Evolutionary conservation across 1,140 invertebrate species (phyloP).

Genomic region (Heliconius hewitsoni): DNA sequence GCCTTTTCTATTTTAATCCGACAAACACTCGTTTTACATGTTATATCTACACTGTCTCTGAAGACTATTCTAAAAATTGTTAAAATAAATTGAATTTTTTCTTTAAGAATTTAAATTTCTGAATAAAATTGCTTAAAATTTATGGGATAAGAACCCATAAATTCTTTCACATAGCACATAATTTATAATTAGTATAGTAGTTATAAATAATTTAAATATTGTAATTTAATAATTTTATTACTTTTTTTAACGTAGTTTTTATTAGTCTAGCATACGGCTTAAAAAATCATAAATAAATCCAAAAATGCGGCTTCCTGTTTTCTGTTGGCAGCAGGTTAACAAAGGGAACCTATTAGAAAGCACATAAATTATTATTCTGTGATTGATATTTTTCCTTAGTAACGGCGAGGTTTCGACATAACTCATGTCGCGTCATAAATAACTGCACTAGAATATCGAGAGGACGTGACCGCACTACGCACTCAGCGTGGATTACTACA

Average conservation of each 20-base stretch:
- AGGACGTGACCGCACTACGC: slow-evolving; percentile 37
- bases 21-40: slow-evolving; percentile 6
- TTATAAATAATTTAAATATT: too few species aligned
- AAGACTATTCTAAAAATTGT: background rate
- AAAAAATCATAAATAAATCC: too few species aligned
- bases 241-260: too few species aligned
- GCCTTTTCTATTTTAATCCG: slow-evolving; percentile 4
- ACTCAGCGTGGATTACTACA: background rate
- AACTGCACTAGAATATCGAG: slow-evolving; percentile 39
- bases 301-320: too few species aligned
- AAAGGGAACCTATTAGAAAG: too few species aligned
- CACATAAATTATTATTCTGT: background rate
- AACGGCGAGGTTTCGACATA: slow-evolving; percentile 18
- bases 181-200: too few species aligned
- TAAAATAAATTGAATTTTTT: background rate
- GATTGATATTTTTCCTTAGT: background rate
- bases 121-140: background rate
- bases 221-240: too few species aligned
- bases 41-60: background rate
- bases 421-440: slow-evolving; percentile 41
- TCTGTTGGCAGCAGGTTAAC: too few species aligned
- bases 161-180: too few species aligned
- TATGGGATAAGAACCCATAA: background rate
- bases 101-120: background rate
- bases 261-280: too few species aligned